Evolutionary conservation across 2,113 vertebrate species (phyloP), one percentile per base, ranked within the genome.

Genomic region (Spermophilus dauricus): DNA sequence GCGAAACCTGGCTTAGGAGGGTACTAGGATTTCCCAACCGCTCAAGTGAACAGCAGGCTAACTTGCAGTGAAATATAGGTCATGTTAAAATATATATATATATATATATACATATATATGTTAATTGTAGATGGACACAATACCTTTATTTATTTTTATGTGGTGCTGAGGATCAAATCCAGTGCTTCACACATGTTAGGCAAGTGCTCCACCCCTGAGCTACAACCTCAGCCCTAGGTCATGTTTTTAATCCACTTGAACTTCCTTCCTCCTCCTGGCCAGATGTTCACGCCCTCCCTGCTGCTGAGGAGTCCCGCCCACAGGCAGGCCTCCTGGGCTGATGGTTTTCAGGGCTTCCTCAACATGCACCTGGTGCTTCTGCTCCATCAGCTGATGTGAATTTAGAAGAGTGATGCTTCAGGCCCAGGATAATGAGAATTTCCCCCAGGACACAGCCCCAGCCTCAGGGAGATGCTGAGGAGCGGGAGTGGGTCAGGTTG

Each of bases 11-110:
- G 93, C 45, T 26, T 30, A 28, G 84, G 48, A 2, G 30, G 87
- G 42, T 34, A 75, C 97, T 94, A 88, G 69, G 65, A 82, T 93
- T 51, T 95, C 94, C 89, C 63, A 0, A 56, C 30, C 24, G 78
- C 92, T 0, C 0, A 45, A 3, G 9, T 7, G 70, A 83, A 42
- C 0, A 32, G 28, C 65, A 24, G 48, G n/a, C 61, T 42, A 9
- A 63, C 34, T 16, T 48, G 34, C 26, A n/a, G 67, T 42, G n/a
- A 73, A 26, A 39, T 14, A 26, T 11, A 58, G 6, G 34, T 30
- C 0, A 1, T n/a, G 0, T 4, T 6, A 5, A 42, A 42, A 45
- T 45, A 45, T 45, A 45, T 45, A 45, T 45, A 45, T 45, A 8
- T 45, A 45, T 45, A 45, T 45, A 42, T 42, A 6, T 42, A 42